Percentiles rank a stretch among this genome's conserved stretches.
These are phyloP conservation scores for Sisor rabdophorus DNA, from an alignment of 2,113 vertebrate genomes.

Conservation along the genomic window DNA sequence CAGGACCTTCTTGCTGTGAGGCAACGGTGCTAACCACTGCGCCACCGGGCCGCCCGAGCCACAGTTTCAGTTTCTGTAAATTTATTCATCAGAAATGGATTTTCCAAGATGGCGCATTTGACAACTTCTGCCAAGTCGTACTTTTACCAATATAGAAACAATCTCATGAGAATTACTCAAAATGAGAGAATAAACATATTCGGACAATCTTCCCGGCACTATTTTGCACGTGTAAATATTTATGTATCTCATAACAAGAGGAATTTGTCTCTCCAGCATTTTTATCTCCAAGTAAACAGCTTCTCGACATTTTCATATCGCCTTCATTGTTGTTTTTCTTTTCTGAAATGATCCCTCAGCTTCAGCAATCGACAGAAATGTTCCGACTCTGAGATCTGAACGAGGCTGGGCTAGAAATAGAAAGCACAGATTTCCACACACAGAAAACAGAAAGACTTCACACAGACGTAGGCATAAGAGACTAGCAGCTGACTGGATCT, in stretches of 20 bases:
- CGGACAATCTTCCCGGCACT: not conserved
- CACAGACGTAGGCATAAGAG: slow-evolving; percentile 6
- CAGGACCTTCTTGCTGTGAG: too few relatives aligned
- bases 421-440: slow-evolving; percentile 20
- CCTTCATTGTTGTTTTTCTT: slow-evolving; percentile 11
- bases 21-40: too few relatives aligned
- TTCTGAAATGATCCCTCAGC: slow-evolving; percentile 26
- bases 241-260: slow-evolving; percentile 38
- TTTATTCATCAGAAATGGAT: too few relatives aligned
- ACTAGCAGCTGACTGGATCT: slow-evolving; percentile 1
- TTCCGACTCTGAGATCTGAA: slow-evolving; percentile 24
- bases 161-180: not conserved
- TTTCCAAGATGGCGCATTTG: not conserved
- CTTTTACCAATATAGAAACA: not conserved
- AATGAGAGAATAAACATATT: slow-evolving; percentile 25
- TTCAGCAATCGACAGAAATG: slow-evolving; percentile 22
- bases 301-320: slow-evolving; percentile 35
- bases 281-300: slow-evolving; percentile 36
- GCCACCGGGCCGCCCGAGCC: too few relatives aligned
- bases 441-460: slow-evolving; percentile 15
- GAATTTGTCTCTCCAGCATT: slow-evolving; percentile 22
- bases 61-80: not conserved
- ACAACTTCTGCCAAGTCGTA: not conserved
- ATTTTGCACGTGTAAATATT: slow-evolving; percentile 33
- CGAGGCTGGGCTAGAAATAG: slow-evolving; percentile 32